Conservation (phyloP, 2,888 invertebrate genomes). For the Sarcophaga caerulescens region DNA sequence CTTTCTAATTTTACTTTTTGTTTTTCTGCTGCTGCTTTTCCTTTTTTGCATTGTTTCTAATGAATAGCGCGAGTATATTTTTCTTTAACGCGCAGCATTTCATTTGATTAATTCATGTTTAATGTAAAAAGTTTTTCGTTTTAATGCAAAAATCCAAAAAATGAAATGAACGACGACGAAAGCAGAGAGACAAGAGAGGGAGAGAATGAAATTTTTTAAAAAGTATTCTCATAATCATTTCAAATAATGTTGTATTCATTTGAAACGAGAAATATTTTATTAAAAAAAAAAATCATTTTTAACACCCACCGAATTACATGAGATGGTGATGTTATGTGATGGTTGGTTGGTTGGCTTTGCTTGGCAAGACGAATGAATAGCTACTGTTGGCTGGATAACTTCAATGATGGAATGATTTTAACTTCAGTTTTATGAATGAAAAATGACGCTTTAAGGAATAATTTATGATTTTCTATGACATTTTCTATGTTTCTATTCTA, state of each 20-base stretch:
- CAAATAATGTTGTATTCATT: constrained; percentile 22
- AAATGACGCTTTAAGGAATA: constrained; percentile 19
- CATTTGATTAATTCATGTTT: constrained; percentile 26
- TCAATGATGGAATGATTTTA: too few relatives aligned
- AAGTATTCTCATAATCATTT: constrained; percentile 21
- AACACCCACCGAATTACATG: not conserved
- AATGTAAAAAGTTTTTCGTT: constrained; percentile 7
- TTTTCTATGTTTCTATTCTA: not conserved
- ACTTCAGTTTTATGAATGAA: constrained; percentile 4
- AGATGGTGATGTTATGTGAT: too few relatives aligned
- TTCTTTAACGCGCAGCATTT: not conserved
- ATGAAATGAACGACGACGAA: not conserved
- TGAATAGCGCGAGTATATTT: not conserved
- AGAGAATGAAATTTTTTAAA: not conserved
- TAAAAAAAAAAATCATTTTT: not conserved
- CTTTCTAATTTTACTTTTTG: not conserved
- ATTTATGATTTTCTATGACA: constrained; percentile 24
- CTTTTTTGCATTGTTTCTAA: not conserved
- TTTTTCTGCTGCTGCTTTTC: not conserved
- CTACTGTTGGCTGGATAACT: not conserved
- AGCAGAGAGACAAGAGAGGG: not conserved
- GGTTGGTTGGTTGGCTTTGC: not conserved
- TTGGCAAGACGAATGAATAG: too few relatives aligned
- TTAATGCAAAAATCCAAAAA: not conserved
- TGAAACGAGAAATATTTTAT: not conserved